A percentile compares a stretch with the other conserved stretches of the same genome.
Evolutionary conservation across 2,888 invertebrate species (phyloP).

Genomic region (Drosophila paramelanica): DNA sequence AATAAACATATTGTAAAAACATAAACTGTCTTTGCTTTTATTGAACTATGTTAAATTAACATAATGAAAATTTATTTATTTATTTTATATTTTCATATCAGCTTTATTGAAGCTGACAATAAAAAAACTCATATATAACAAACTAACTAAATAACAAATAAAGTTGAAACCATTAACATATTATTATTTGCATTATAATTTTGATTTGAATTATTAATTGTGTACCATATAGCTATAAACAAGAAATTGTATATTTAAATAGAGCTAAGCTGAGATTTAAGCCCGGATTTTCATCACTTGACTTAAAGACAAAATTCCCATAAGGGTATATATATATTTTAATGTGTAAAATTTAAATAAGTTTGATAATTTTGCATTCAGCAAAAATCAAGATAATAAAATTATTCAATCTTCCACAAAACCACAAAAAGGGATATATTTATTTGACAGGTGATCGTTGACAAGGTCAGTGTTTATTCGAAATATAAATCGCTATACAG

Average conservation of each 20-base stretch:
- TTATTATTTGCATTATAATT: background rate
- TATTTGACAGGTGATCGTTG: background rate
- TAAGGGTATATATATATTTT: background rate
- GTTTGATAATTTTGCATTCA: background rate
- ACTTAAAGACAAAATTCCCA: background rate
- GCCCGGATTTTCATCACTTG: background rate
- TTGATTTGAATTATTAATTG: no score
- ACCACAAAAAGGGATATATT: background rate
- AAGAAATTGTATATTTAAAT: background rate
- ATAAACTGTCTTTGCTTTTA: no score
- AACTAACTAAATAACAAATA: no score
- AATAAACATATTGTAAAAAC: no score
- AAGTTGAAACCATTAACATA: no score
- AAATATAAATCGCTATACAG: background rate
- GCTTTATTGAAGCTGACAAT: no score
- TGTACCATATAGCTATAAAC: no score
- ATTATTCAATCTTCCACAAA: background rate
- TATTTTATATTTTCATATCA: no score
- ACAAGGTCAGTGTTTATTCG: background rate
- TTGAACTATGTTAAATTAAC: no score
- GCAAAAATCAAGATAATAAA: background rate
- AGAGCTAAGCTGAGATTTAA: no score
- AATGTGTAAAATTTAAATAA: background rate
- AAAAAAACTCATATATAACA: no score
- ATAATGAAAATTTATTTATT: no score